Conservation (phyloP, 2,113 vertebrate species). For the Cricetomys ansorgei region DNA sequence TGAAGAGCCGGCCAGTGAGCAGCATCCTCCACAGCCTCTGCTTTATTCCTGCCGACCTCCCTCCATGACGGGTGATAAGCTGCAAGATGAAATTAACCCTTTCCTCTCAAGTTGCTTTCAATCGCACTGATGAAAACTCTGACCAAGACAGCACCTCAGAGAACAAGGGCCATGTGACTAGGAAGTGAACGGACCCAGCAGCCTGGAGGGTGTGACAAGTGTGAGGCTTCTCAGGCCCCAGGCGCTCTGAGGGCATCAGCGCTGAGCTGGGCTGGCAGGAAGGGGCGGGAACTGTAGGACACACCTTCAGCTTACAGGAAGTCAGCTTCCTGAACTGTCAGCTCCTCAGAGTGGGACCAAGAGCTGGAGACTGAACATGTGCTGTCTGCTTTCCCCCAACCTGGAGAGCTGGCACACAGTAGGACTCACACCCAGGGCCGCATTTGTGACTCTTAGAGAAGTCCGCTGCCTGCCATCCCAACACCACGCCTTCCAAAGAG, state of each 20-base stretch:
- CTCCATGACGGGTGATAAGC: no score
- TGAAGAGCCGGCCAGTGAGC: neutral
- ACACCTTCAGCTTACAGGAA: neutral
- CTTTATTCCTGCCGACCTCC: no score
- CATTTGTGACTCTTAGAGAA: no score
- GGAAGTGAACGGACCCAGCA: neutral
- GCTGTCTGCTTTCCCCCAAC: neutral
- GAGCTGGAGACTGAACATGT: neutral
- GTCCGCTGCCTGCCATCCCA: neutral
- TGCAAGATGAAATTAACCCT: neutral
- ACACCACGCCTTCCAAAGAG: no score
- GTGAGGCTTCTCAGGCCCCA: neutral
- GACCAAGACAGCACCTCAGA: neutral
- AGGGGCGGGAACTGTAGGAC: neutral
- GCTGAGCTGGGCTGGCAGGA: neutral
- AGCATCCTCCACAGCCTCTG: neutral
- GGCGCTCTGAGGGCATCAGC: neutral
- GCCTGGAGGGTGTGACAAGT: neutral
- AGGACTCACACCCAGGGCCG: neutral
- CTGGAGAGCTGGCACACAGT: accelerated
- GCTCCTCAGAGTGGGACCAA: neutral
- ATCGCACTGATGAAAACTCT: neutral
- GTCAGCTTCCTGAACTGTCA: neutral
- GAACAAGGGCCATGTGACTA: accelerated
- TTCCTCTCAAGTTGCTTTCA: neutral